phyloP scores from a whole-genome alignment of 2,113 vertebrate species.

The Sander lucioperca region DNA sequence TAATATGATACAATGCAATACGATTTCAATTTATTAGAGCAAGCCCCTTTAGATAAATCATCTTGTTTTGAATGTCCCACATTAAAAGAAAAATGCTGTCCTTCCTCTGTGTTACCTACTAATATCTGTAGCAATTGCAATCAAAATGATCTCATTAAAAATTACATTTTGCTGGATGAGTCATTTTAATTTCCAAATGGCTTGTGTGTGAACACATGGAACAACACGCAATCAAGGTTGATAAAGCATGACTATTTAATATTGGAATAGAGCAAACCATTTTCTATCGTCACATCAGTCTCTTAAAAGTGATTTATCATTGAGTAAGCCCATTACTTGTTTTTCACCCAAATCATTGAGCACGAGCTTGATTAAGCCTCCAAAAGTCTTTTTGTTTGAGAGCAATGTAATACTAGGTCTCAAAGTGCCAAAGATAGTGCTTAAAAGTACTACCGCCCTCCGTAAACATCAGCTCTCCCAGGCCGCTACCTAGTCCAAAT shows the following conservation, averaged over 20 bases:
- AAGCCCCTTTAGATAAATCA: not conserved
- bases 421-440: not conserved
- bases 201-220: constrained; percentile 51
- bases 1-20: not conserved
- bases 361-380: constrained; percentile 51
- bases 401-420: constrained; percentile 20
- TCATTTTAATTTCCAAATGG: constrained; percentile 29
- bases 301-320: constrained; percentile 57
- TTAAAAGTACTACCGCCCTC: not conserved
- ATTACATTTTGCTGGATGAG: constrained; percentile 30
- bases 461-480: not conserved
- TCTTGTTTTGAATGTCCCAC: not conserved
- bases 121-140: constrained; percentile 13
- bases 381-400: constrained; percentile 36
- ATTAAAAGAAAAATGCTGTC: not conserved
- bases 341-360: constrained; percentile 54
- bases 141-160: constrained; percentile 40
- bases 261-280: constrained; percentile 37
- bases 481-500: constrained; percentile 3
- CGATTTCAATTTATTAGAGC: not conserved
- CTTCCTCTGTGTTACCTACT: constrained; percentile 12
- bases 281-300: constrained; percentile 37
- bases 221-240: constrained; percentile 44
- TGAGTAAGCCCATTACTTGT: constrained; percentile 43
- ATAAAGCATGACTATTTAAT: constrained; percentile 53